Evolutionary conservation across 1,140 invertebrate genomes (phyloP).

Genomic region (Zaprionus taronus): DNA sequence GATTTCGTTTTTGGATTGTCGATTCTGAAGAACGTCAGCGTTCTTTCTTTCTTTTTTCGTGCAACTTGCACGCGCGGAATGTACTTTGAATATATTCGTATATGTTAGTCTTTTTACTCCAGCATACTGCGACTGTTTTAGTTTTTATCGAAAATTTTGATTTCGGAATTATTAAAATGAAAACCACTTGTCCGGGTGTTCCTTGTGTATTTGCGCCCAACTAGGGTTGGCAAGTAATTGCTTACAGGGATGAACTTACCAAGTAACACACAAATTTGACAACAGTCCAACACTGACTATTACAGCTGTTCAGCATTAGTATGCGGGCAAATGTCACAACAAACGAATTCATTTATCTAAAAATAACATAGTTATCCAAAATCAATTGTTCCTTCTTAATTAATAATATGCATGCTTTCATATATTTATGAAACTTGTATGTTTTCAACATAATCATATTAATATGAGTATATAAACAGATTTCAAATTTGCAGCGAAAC

Average conservation of each 20-base stretch:
- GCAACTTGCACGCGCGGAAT: conserved; percentile 33
- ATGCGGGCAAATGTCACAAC: not conserved
- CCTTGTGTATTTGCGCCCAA: conserved; percentile 44
- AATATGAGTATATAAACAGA: no score
- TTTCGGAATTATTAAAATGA: not conserved
- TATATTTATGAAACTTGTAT: not conserved
- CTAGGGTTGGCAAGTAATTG: conserved; percentile 22
- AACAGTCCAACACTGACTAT: not conserved
- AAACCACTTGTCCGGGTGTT: conserved; percentile 21
- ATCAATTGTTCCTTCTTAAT: not conserved
- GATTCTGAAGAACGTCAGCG: conserved; percentile 9
- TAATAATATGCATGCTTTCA: not conserved
- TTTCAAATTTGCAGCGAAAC: not conserved
- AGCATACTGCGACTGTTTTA: conserved; percentile 34
- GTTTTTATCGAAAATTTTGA: conserved; percentile 9
- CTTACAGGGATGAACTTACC: conserved; percentile 7
- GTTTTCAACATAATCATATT: no score
- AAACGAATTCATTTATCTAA: not conserved
- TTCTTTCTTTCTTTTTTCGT: not conserved
- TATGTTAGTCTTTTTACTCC: conserved; percentile 10
- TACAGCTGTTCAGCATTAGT: not conserved
- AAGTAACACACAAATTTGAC: not conserved
- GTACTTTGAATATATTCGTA: conserved; percentile 12
- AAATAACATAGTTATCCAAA: not conserved
- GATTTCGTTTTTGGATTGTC: conserved; percentile 21